These are phyloP conservation scores for Troilus luridus DNA, from an alignment of 2,888 invertebrate genomes.

Conservation along the genomic window DNA sequence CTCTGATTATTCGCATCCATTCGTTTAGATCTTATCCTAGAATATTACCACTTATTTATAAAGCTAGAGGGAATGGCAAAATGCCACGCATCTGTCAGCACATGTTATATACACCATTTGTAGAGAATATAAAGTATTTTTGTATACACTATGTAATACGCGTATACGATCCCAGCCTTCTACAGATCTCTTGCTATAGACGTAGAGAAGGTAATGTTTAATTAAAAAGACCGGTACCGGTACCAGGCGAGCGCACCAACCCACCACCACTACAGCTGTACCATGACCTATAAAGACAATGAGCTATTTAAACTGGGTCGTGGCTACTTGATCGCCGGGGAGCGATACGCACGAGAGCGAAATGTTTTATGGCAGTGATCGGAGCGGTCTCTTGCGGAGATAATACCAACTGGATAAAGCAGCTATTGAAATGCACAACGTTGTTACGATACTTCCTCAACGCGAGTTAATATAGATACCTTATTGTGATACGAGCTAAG, in stretches of 20 bases:
- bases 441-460: background rate
- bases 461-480: too few species aligned
- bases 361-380: background rate
- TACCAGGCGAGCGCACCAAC: background rate
- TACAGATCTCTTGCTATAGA: background rate
- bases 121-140: background rate
- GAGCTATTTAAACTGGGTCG: constrained; percentile 12
- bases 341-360: background rate
- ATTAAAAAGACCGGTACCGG: background rate
- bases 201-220: background rate
- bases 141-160: background rate
- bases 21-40: background rate
- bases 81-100: background rate
- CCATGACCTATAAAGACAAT: constrained; percentile 37
- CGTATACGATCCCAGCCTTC: background rate
- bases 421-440: background rate
- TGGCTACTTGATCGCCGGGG: background rate
- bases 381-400: background rate
- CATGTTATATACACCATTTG: background rate
- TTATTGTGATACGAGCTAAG: too few species aligned
- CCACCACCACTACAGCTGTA: background rate
- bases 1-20: background rate
- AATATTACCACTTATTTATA: background rate
- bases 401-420: background rate
- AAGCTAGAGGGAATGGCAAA: background rate